These are phyloP conservation scores for Nycteola revayana DNA, from an alignment of 2,888 invertebrate species.

Conservation along the genomic window DNA sequence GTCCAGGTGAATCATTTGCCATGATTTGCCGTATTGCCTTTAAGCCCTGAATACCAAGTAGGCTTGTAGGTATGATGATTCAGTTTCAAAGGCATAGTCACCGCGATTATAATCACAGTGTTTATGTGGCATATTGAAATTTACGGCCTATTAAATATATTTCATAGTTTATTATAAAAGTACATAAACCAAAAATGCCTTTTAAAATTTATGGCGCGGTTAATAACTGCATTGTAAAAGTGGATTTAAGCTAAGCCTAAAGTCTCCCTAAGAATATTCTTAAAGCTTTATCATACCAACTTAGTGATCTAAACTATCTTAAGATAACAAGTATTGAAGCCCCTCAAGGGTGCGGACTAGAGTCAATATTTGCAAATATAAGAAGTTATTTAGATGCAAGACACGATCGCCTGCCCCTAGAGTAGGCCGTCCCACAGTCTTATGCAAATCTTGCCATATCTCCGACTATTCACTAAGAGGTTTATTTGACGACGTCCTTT, in stretches of 20 bases:
- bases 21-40: conserved; percentile 67
- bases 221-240: too few species aligned
- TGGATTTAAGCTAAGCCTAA: too few species aligned
- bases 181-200: too few species aligned
- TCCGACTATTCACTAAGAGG: conserved; percentile 68
- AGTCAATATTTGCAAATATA: conserved; percentile 81
- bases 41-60: conserved; percentile 63
- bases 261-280: conserved; percentile 26
- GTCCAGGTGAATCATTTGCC: conserved; percentile 61
- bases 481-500: conserved; percentile 68
- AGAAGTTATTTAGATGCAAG: conserved; percentile 79
- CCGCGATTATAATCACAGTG: conserved; percentile 9
- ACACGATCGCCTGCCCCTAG: conserved; percentile 67
- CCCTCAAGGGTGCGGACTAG: conserved; percentile 69
- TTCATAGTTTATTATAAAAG: neutral
- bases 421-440: conserved; percentile 60
- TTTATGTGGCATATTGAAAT: conserved; percentile 14
- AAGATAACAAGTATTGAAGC: conserved; percentile 68
- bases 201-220: too few species aligned
- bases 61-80: conserved; percentile 47
- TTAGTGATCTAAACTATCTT: conserved; percentile 69
- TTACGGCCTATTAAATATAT: conserved; percentile 14
- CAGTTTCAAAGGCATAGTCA: conserved; percentile 37
- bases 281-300: conserved; percentile 53
- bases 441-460: conserved; percentile 73